A percentile compares a stretch with the other conserved stretches of the same genome.
Conservation (phyloP, 2,113 vertebrate species). For the Dasypus novemcinctus region DNA sequence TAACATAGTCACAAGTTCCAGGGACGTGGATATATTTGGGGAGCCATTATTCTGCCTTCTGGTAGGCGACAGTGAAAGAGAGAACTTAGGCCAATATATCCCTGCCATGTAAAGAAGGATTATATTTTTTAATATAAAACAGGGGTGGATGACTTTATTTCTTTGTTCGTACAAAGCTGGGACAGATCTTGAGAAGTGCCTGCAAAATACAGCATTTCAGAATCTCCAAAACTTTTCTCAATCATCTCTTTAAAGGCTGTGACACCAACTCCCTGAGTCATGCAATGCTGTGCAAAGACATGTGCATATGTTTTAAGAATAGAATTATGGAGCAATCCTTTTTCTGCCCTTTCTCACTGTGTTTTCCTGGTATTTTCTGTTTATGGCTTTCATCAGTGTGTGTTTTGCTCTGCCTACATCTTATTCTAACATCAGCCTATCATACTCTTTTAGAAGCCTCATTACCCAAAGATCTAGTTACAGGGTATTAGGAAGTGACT, state of each 20-base stretch:
- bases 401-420: background rate
- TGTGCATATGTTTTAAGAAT: background rate
- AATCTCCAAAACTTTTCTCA: background rate
- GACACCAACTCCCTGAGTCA: background rate
- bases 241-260: background rate
- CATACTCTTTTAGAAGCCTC: background rate
- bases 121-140: background rate
- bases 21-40: background rate
- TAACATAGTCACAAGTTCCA: background rate
- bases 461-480: background rate
- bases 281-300: accelerated
- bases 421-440: background rate
- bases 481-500: background rate
- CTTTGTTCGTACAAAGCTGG: background rate
- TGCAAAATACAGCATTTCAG: background rate
- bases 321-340: background rate
- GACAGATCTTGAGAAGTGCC: background rate
- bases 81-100: background rate
- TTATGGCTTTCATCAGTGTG: background rate
- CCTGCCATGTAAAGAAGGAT: background rate
- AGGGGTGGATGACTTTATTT: background rate
- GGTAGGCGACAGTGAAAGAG: background rate
- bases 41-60: background rate
- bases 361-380: background rate
- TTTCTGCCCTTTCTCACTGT: background rate